Conservation (phyloP, 2,797 vertebrate genomes). For the Enteromius unitaeniatus region DNA sequence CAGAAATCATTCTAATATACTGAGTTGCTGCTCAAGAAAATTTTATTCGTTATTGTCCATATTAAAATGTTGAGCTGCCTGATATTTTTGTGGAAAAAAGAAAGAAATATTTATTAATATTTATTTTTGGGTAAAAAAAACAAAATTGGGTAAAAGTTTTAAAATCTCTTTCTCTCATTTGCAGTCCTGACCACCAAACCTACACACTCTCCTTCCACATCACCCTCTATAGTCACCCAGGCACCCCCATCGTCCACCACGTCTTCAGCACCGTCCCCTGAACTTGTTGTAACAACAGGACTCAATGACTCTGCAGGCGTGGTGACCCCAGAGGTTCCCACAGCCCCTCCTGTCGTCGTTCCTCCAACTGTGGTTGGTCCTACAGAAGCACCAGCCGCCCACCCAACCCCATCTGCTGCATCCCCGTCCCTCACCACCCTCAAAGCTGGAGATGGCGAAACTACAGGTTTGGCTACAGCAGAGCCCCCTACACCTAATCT, state of each 20-base stretch:
- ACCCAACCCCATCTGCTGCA: neutral
- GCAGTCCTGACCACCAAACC: conserved; percentile 63
- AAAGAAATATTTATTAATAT: too few relatives aligned
- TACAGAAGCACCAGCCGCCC: conserved; percentile 9
- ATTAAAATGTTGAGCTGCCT: too few relatives aligned
- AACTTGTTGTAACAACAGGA: conserved; percentile 12
- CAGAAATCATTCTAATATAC: neutral
- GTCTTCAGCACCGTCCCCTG: conserved; percentile 42
- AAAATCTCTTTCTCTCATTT: conserved; percentile 47
- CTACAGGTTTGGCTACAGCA: neutral
- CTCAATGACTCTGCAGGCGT: conserved; percentile 9
- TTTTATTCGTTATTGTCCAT: too few relatives aligned
- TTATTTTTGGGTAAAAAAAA: too few relatives aligned
- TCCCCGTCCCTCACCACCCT: neutral
- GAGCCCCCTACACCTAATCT: neutral
- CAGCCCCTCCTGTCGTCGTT: conserved; percentile 31
- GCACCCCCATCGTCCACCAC: conserved; percentile 32
- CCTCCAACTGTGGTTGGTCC: conserved; percentile 34
- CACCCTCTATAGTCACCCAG: conserved; percentile 30
- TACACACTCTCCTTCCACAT: conserved; percentile 53
- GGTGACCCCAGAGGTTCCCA: neutral
- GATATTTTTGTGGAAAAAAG: neutral
- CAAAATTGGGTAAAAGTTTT: neutral
- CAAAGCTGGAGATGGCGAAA: neutral
- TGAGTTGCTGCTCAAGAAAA: too few relatives aligned